Conservation (phyloP, 2,797 vertebrate genomes). For the Lutjanus campechanus region DNA sequence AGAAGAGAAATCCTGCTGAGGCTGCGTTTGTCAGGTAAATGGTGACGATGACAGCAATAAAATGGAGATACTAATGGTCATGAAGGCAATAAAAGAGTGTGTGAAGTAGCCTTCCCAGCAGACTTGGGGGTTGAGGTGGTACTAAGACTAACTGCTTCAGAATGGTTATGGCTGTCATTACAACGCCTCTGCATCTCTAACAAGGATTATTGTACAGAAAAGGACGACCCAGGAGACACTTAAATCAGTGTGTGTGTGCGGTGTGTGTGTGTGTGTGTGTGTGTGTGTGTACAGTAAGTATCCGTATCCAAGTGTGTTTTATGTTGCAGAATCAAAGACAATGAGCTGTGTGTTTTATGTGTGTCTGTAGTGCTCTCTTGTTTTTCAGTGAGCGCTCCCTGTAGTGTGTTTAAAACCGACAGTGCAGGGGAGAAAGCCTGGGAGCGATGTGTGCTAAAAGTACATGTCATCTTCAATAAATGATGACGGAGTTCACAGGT, state of each 20-base stretch:
- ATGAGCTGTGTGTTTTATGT: conserved; percentile 64
- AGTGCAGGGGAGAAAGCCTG: conserved; percentile 62
- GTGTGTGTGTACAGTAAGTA: conserved; percentile 37
- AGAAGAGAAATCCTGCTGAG: conserved; percentile 53
- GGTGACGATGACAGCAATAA: conserved; percentile 70
- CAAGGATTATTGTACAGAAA: conserved; percentile 78
- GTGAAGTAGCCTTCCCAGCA: conserved; percentile 65
- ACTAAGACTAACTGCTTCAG: conserved; percentile 66
- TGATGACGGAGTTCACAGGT: conserved; percentile 80
- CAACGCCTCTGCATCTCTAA: conserved; percentile 76
- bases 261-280: conserved; percentile 20
- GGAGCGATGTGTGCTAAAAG: conserved; percentile 79
- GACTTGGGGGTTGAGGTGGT: conserved; percentile 63
- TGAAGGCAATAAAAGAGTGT: conserved; percentile 76
- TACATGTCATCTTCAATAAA: conserved; percentile 84
- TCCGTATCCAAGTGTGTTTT: conserved; percentile 66
- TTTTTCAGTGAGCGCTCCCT: conserved; percentile 69
- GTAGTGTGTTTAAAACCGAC: conserved; percentile 73
- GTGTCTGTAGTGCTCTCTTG: conserved; percentile 61
- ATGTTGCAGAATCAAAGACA: conserved; percentile 69
- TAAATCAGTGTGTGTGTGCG: conserved; percentile 43
- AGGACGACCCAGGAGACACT: conserved; percentile 63
- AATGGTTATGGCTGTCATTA: conserved; percentile 80
- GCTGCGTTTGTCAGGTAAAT: conserved; percentile 73
- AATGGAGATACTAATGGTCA: conserved; percentile 74